Evolutionary conservation across 2,797 vertebrate species (phyloP), one percentile per base, ranked within the genome.

Genomic region (Xiphophorus birchmanni): DNA sequence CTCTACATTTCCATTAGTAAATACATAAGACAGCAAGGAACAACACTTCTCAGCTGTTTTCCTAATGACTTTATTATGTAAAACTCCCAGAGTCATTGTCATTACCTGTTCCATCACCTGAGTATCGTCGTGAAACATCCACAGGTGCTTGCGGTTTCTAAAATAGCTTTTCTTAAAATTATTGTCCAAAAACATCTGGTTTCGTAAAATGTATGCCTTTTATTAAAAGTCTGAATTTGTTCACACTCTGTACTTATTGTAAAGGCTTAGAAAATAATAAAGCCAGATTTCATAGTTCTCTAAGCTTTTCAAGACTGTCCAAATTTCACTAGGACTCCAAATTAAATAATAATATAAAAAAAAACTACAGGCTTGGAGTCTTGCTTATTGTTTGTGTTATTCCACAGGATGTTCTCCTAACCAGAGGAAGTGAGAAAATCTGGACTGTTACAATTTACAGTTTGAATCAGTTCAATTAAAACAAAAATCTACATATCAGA

Each of bases 1-100:
- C 79, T 69, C 79, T 86, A 79, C 81, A 91, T 89, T 87, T 82
- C 83, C 90, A 94, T 95, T 58, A 63, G 60, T 35, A 63, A 63
- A 35, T 35, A 63, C 29, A 35, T 2, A 35, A 35, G 29, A 32
- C 29, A 8, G 60, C 60, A 18, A 8, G 29, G 29, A 63, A 63
- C 32, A 63, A 63, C 13, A 35, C 29, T 63, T 63, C 58, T 63
- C 60, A 63, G 60, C 32, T 35, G 60, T 63, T 63, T 18, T 63
- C 29, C 60, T 63, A 63, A 63, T 35, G 56, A 9, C 12, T 63
- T 35, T 35, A 18, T 35, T 63, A 6, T 63, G 32, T 63, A 35
- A 35, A 35, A 63, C 15, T 63, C 60, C 60, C 60, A 35, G 60
- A 63, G 29, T 63, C 6, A 32, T 63, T 63, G 58, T 35, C 58